Percentiles rank a stretch among this genome's conserved stretches.
phyloP scores from a whole-genome alignment of 2,797 vertebrate genomes.

The Sebastes diaconus region DNA sequence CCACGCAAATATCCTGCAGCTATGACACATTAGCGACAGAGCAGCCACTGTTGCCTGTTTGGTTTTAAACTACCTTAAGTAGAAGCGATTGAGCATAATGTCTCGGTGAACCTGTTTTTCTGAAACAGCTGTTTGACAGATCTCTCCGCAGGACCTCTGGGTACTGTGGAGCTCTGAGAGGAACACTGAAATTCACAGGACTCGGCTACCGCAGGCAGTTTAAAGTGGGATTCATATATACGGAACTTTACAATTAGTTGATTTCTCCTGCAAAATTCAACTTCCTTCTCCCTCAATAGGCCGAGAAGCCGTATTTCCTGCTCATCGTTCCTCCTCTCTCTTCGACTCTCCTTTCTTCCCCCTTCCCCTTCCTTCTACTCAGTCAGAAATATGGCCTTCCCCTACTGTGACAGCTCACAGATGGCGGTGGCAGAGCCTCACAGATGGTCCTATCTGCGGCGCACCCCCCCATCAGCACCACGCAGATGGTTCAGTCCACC shows the following conservation, averaged over 20 bases:
- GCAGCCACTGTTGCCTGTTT: conserved; percentile 16
- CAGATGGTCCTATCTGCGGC: conserved; percentile 74
- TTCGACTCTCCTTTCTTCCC: conserved; percentile 13
- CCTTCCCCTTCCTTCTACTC: conserved; percentile 34
- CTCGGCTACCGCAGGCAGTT: neutral
- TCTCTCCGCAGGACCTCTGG: conserved; percentile 6
- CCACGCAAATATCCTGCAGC: conserved; percentile 54
- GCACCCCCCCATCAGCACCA: conserved; percentile 52
- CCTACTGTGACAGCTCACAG: conserved; percentile 77
- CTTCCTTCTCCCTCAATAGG: neutral
- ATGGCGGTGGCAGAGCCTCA: conserved; percentile 71
- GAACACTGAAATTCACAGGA: neutral
- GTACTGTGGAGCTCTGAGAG: neutral
- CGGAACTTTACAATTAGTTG: neutral
- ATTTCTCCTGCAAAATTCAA: neutral
- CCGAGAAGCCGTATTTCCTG: neutral
- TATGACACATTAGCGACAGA: conserved; percentile 34
- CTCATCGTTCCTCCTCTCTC: conserved; percentile 8
- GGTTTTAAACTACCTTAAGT: neutral
- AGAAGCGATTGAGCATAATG: neutral
- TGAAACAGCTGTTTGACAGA: conserved; percentile 28
- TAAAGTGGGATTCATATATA: neutral
- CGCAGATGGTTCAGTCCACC: conserved; percentile 79
- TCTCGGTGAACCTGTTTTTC: conserved; percentile 23
- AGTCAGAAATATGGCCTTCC: conserved; percentile 68